Evolutionary conservation across 2,888 invertebrate genomes (phyloP).

Genomic region (Epistrophe eligans): DNA sequence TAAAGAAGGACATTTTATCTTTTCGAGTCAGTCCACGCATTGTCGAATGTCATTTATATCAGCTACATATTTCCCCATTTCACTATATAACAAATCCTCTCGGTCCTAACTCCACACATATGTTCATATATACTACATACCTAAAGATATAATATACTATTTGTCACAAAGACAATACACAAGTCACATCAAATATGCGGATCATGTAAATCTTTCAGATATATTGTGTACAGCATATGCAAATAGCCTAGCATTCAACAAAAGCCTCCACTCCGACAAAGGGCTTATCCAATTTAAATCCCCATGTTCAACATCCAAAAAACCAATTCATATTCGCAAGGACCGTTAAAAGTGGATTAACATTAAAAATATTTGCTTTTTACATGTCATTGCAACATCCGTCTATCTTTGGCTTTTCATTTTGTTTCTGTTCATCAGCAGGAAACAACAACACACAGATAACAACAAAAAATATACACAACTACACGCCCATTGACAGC

Average conservation of each 20-base stretch:
- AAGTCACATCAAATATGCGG: conserved; percentile 40
- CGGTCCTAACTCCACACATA: not conserved
- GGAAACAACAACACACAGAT: conserved; percentile 19
- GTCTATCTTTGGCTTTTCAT: conserved; percentile 61
- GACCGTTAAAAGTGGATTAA: conserved; percentile 59
- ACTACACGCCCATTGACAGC: conserved; percentile 59
- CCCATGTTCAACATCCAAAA: conserved; percentile 37
- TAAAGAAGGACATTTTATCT: not conserved
- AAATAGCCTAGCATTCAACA: conserved; percentile 30
- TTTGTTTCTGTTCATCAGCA: conserved; percentile 38
- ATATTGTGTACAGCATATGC: conserved; percentile 26
- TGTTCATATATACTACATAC: no score
- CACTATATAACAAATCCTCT: not conserved
- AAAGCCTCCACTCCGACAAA: conserved; percentile 39
- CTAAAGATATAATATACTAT: not conserved
- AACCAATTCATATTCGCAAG: conserved; percentile 58
- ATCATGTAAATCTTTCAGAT: conserved; percentile 35
- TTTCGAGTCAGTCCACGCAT: conserved; percentile 14
- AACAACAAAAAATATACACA: not conserved
- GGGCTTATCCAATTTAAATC: conserved; percentile 47
- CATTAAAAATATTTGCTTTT: conserved; percentile 71
- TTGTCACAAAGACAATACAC: conserved; percentile 30
- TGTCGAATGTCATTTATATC: conserved; percentile 20
- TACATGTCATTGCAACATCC: conserved; percentile 62
- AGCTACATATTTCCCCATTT: not conserved